These are phyloP conservation scores for Acanthosepion pharaonis DNA, from an alignment of 2,888 invertebrate genomes.

Conservation along the genomic window DNA sequence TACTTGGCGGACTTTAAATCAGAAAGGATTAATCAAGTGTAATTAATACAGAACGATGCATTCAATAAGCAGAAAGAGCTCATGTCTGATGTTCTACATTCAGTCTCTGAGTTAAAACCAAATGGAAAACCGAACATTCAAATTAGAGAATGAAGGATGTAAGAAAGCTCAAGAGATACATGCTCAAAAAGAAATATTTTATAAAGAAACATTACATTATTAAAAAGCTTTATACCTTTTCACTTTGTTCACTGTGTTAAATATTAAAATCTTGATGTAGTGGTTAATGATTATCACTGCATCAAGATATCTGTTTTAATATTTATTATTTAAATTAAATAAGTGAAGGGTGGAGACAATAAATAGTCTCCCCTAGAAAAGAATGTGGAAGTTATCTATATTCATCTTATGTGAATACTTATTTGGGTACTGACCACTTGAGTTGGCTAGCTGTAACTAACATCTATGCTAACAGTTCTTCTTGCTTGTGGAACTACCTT, in stretches of 20 bases:
- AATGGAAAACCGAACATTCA: background rate
- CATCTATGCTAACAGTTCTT: no score
- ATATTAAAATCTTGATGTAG: no score
- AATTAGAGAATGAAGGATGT: background rate
- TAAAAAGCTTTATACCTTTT: background rate
- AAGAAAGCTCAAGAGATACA: background rate
- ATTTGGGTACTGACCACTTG: no score
- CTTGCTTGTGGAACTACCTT: no score
- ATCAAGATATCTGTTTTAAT: no score
- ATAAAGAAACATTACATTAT: background rate
- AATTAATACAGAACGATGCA: background rate
- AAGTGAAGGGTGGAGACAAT: no score
- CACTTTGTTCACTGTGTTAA: background rate
- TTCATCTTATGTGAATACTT: no score
- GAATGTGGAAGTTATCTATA: no score
- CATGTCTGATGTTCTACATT: background rate
- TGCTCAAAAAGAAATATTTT: background rate
- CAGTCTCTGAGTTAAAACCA: background rate
- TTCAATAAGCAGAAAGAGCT: background rate
- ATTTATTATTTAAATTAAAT: no score
- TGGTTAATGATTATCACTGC: no score
- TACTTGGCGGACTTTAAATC: background rate
- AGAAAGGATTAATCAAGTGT: background rate
- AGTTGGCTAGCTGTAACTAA: no score
- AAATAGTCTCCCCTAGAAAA: no score